Evolutionary conservation across 2,888 invertebrate genomes (phyloP), one percentile per base, ranked within the genome.

Genomic region (Chymomyza amoena): DNA sequence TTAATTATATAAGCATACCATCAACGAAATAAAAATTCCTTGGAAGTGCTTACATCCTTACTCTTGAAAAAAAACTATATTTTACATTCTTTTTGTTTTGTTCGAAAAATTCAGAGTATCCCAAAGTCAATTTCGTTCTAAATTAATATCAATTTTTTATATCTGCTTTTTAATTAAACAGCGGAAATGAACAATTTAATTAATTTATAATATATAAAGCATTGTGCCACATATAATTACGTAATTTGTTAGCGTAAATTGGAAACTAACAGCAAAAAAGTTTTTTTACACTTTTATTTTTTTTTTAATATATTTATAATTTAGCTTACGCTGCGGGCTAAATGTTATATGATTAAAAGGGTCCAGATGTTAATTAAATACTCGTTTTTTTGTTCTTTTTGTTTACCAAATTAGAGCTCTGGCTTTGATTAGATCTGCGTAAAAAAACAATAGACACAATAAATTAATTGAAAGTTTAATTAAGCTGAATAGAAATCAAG

Each of bases 141-240:
- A 4, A 32, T 32, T 32, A 0, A 32, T 7, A 7, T 45, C 2
- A 45, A 13, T 61, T 68, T 75, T 72, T 61, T 45, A 45, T 13
- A 10, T 51, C 36, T 52, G 59, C 45, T 56, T 68, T 76, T 81
- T 81, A 86, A 86, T 84, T 86, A 80, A 76, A 72, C 56, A 77
- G 67, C 75, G 84, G 80, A 84, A 80, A 80, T 84, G 67, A 74
- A 71, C 74, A 79, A 80, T 84, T 84, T 80, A 75, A 81, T 86
- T 84, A 86, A 80, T 84, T 80, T 76, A 73, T 72, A 25, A 61
- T 73, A 70, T 64, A 66, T 65, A 75, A 60, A 25, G 36, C 28
- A 18, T 36, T 50, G 6, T 25, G 13, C 10, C 32, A 16, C 7
- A 15, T 9, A 52, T n/a, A 18, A 51, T 20, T 25, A 36, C 28